Evolutionary conservation across 2,797 vertebrate genomes (phyloP).

Genomic region (Anabas testudineus): DNA sequence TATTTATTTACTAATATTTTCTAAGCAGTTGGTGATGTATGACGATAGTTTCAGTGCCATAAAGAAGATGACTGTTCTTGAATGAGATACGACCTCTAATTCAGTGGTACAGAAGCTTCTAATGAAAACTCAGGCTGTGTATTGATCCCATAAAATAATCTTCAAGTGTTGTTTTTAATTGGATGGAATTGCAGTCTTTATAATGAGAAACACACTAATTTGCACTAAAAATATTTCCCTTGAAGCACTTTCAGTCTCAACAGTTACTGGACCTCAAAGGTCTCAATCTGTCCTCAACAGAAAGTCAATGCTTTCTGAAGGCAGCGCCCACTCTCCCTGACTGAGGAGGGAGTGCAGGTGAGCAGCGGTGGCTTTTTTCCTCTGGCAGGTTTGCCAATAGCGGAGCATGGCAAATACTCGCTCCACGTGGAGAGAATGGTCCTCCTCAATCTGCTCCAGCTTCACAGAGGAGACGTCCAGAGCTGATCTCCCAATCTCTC

Average conservation of each 20-base stretch:
- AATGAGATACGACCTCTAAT: too few relatives aligned
- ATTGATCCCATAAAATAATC: too few relatives aligned
- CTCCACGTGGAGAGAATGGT: slow-evolving; percentile 67
- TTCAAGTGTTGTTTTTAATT: too few relatives aligned
- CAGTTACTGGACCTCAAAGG: not conserved
- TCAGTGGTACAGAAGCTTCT: too few relatives aligned
- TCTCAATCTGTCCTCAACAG: slow-evolving; percentile 63
- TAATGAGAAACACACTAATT: not conserved
- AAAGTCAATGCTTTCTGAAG: slow-evolving; percentile 68
- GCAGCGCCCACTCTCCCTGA: slow-evolving; percentile 55
- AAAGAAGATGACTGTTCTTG: too few relatives aligned
- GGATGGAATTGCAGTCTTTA: too few relatives aligned
- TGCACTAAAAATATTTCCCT: not conserved
- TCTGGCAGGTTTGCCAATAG: slow-evolving; percentile 69
- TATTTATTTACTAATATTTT: too few relatives aligned
- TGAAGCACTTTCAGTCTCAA: not conserved
- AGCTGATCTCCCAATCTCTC: slow-evolving; percentile 75
- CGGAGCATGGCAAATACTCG: slow-evolving; percentile 81
- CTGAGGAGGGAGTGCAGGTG: slow-evolving; percentile 78
- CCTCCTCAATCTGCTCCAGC: slow-evolving; percentile 82
- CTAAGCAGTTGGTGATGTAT: too few relatives aligned
- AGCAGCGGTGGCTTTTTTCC: slow-evolving; percentile 69
- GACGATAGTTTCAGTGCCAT: too few relatives aligned
- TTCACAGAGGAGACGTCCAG: slow-evolving; percentile 69
- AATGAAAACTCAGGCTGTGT: too few relatives aligned